Conservation (phyloP, 2,888 invertebrate genomes). For the Sarcophaga subvicina region DNA sequence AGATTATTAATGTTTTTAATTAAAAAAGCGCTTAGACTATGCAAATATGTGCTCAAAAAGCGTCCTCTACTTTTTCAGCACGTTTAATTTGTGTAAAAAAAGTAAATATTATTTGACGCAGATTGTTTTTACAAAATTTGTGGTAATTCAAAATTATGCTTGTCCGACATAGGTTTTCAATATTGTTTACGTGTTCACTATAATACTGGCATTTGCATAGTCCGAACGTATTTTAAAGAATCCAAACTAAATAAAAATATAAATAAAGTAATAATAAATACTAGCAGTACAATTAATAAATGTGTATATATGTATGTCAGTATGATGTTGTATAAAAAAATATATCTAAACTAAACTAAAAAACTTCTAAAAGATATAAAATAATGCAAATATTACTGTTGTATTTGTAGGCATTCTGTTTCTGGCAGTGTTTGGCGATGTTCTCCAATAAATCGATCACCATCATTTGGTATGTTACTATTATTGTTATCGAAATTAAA, state of each 20-base stretch:
- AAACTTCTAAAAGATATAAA: conserved; percentile 16
- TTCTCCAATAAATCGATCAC: conserved; percentile 37
- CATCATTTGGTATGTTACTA: conserved; percentile 27
- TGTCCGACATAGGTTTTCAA: too few relatives aligned
- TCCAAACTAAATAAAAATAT: neutral
- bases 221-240: neutral
- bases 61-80: too few relatives aligned
- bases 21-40: too few relatives aligned
- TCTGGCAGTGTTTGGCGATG: conserved; percentile 54
- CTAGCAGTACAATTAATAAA: neutral
- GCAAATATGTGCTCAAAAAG: too few relatives aligned
- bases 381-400: conserved; percentile 52
- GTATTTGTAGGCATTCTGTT: conserved; percentile 39
- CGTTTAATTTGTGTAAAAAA: too few relatives aligned
- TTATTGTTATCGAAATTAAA: conserved; percentile 34
- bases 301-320: neutral
- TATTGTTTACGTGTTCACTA: too few relatives aligned
- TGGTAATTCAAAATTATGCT: too few relatives aligned
- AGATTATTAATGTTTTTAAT: too few relatives aligned
- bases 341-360: neutral
- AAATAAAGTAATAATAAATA: neutral
- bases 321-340: conserved; percentile 15
- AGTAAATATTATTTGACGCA: too few relatives aligned
- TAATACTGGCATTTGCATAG: too few relatives aligned
- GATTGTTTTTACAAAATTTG: too few relatives aligned